Evolutionary conservation across 2,888 invertebrate species (phyloP), one percentile per base, ranked within the genome.

Genomic region (Heliconius ismenius): DNA sequence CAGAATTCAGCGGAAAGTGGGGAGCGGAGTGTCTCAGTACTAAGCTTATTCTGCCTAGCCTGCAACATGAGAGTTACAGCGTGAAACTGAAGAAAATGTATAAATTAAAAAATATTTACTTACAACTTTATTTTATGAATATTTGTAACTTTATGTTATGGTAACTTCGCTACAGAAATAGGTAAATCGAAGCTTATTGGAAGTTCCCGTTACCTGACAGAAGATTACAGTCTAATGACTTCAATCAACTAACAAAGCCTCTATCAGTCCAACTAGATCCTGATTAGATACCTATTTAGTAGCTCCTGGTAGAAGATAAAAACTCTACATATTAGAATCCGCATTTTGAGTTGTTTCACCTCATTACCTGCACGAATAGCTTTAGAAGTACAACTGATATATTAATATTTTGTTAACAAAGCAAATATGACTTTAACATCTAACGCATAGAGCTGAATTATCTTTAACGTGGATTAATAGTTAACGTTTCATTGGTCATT

Each of bases 281-380:
- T 83, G 84, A 83, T 82, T 82, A 80, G 81, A 83, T 83, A 76
- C 79, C 78, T 80, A 76, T 76, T 76, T 76, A 73, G 67, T 73
- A 80, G 82, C 82, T 81, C 83, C 82, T 83, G 81, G 81, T 83
- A 82, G 81, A 81, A 83, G 84, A 84, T 84, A 85, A 85, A 84
- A 85, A 84, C 82, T 81, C 81, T 81, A 83, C 84, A 86, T 83
- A 85, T 84, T 85, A 83, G 82, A 86, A 83, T 84, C 84, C 86
- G 86, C 88, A 88, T 87, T 89, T 89, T 88, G 89, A 90, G 90
- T 91, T 91, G 91, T 90, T 91, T 89, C 89, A 89, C 89, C 91
- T 92, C 92, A 92, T 91, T 92, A 91, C 88, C 84, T 81, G 89
- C 89, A 90, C 89, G 90, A 90, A 90, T 90, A 87, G 88, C 87